Evolutionary conservation across 2,113 vertebrate genomes (phyloP), one percentile per base, ranked within the genome.

Genomic region (Tringa solitaria): DNA sequence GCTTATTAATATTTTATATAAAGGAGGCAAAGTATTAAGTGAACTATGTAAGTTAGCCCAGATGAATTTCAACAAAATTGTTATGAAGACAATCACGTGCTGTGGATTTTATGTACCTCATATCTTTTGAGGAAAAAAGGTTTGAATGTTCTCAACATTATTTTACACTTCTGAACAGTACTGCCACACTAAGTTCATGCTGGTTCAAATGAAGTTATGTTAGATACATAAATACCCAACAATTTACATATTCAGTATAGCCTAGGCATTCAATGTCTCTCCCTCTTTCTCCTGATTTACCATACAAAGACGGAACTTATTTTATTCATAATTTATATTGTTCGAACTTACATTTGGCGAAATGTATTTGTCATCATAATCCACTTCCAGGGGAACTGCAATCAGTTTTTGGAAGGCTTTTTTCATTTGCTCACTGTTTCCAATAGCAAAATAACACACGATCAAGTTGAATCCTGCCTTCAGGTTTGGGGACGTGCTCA

Each of bases 351-450:
- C 99, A 88, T 97, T 99, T 82, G 98, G 86, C 35, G 98, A 93
- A 90, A 99, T 98, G 65, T 99, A 99, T 96, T 99, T 99, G 89
- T 99, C 99, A 41, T 99, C 99, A 53, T 98, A 99, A 75, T 99
- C 98, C 35, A 99, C 98, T 83, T 98, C 99, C 76, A 99, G 96
- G 14, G 99, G 99, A 67, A 99, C 99, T 41, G 98, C 98, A 54
- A 99, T 99, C 89, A 99, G 97, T 93, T 99, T 99, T 96, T 99
- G 99, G 91, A 99, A 99, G 50, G 99, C 98, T 96, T 99, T 99
- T 97, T 99, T 99, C 99, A 99, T 99, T 97, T 98, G 98, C 59
- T 99, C 99, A 57, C 96, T 94, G 64, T 99, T 99, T 68, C 99
- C 99, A 79, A 98, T 85, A 81, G 99, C 99, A 94, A 99, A 99